Evolutionary conservation across 1,140 invertebrate species (phyloP).

Genomic region (Anadara kagoshimensis): DNA sequence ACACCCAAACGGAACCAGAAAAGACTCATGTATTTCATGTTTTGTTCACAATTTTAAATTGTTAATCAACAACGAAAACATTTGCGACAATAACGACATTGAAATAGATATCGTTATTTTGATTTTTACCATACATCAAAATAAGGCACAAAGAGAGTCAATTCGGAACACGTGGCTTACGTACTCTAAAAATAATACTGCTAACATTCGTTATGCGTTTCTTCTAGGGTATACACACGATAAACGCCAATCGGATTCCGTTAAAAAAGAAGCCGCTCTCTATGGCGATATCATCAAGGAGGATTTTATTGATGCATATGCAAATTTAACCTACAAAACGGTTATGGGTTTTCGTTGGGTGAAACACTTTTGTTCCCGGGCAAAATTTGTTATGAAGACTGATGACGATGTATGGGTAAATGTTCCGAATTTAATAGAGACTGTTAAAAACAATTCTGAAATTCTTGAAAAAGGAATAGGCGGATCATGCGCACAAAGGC

Average conservation of each 20-base stretch:
- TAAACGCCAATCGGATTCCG: slow-evolving; percentile 3
- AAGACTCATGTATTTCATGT: no score
- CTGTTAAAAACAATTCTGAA: neutral
- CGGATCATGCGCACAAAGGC: slow-evolving; percentile 25
- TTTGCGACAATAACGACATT: no score
- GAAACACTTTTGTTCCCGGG: slow-evolving; percentile 78
- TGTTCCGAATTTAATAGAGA: slow-evolving; percentile 14
- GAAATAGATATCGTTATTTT: no score
- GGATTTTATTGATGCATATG: slow-evolving; percentile 61
- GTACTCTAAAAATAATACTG: neutral
- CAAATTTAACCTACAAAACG: slow-evolving; percentile 75
- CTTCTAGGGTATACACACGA: slow-evolving; percentile 30
- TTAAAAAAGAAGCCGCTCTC: slow-evolving; percentile 75
- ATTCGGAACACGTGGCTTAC: slow-evolving; percentile 26
- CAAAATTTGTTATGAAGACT: slow-evolving; percentile 74
- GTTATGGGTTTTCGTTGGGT: slow-evolving; percentile 87
- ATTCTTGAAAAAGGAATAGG: slow-evolving; percentile 21
- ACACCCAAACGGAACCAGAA: no score
- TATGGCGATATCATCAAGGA: slow-evolving; percentile 57
- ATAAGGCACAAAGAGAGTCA: slow-evolving; percentile 6
- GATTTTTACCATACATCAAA: neutral
- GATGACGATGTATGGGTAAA: slow-evolving; percentile 76
- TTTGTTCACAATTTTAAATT: no score
- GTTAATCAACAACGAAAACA: no score
- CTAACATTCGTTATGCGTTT: slow-evolving; percentile 30